Percentiles rank a stretch among this genome's conserved stretches.
Conservation (phyloP, 2,113 vertebrate genomes). For the Thryonomys swinderianus region DNA sequence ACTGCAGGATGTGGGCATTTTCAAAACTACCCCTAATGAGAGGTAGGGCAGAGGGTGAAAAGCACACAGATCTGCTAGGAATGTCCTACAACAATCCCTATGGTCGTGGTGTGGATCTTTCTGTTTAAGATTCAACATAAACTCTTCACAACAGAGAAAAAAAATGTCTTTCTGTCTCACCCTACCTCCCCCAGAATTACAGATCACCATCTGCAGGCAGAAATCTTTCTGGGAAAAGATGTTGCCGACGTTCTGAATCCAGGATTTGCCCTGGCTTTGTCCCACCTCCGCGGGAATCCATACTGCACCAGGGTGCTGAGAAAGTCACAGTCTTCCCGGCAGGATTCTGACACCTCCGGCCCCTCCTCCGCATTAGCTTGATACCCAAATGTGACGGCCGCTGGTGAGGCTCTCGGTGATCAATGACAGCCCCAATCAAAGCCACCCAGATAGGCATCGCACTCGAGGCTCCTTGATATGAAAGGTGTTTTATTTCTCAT, state of each 20-base stretch:
- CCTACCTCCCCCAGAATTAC: slow-evolving; percentile 28
- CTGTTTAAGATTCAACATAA: not conserved
- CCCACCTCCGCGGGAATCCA: slow-evolving; percentile 62
- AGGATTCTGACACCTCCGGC: slow-evolving; percentile 62
- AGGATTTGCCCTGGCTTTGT: slow-evolving; percentile 70
- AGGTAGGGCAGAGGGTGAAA: rapidly evolving
- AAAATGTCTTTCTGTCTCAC: not conserved
- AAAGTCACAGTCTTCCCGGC: slow-evolving; percentile 74
- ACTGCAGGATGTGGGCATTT: not conserved
- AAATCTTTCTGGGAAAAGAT: slow-evolving; percentile 69
- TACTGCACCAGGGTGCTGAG: slow-evolving; percentile 64
- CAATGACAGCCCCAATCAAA: slow-evolving; percentile 88
- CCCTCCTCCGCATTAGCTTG: slow-evolving; percentile 77
- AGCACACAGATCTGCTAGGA: not conserved
- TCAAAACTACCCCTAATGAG: not conserved
- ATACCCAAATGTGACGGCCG: slow-evolving; percentile 81
- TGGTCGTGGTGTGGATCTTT: not conserved
- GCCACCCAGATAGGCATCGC: slow-evolving; percentile 85
- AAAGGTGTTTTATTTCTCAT: slow-evolving; percentile 97
- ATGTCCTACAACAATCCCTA: not conserved
- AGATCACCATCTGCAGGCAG: slow-evolving; percentile 63
- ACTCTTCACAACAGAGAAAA: slow-evolving; percentile 15
- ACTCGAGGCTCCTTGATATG: slow-evolving; percentile 91
- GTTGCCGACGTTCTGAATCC: slow-evolving; percentile 61
- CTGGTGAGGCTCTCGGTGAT: slow-evolving; percentile 81